These are phyloP conservation scores for Hippolais icterina DNA, from an alignment of 2,113 vertebrate genomes.

Conservation along the genomic window DNA sequence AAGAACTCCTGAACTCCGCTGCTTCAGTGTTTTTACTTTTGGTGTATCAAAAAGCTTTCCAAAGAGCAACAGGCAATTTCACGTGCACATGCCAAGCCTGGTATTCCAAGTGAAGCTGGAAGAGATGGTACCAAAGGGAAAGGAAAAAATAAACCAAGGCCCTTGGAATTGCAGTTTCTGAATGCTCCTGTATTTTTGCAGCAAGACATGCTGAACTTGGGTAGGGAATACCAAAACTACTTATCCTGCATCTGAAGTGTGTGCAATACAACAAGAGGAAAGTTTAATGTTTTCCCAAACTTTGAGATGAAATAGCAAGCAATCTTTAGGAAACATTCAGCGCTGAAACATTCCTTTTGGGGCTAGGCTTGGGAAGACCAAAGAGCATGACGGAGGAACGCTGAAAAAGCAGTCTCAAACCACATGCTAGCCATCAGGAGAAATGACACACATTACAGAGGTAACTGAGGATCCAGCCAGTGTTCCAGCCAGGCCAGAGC, in stretches of 20 bases:
- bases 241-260: not conserved
- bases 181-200: not conserved
- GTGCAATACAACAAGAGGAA: not conserved
- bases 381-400: not conserved
- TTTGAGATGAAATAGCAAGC: not conserved
- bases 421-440: not conserved
- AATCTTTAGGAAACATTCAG: not conserved
- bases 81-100: rapidly evolving
- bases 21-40: not conserved
- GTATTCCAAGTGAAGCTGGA: not conserved
- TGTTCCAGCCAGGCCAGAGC: not conserved
- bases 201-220: not conserved
- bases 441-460: not conserved
- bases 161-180: not conserved
- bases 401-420: not conserved
- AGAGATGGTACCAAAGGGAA: not conserved
- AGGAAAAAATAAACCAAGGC: not conserved
- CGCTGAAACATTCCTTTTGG: not conserved
- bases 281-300: not conserved
- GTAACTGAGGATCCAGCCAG: not conserved
- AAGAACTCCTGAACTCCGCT: not conserved
- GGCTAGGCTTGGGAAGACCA: not conserved
- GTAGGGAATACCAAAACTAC: not conserved
- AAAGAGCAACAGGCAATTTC: not conserved
- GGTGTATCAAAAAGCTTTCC: not conserved